Conservation (phyloP, 2,797 vertebrate genomes). For the Cossypha caffra region DNA sequence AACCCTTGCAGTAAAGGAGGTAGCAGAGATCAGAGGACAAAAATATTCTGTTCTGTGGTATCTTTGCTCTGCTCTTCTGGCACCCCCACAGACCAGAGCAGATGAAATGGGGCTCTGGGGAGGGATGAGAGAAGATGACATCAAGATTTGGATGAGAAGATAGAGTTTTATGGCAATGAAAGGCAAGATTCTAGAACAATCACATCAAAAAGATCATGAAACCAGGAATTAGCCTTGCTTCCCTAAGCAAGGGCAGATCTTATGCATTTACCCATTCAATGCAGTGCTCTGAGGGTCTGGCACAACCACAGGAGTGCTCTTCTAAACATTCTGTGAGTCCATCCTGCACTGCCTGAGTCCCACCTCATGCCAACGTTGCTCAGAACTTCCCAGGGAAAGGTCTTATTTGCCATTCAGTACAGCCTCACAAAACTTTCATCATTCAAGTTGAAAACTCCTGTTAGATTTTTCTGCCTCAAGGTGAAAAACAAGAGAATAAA, state of each 20-base stretch:
- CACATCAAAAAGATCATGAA: neutral
- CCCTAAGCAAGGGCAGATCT: neutral
- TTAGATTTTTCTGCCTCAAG: neutral
- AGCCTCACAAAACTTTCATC: neutral
- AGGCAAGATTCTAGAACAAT: neutral
- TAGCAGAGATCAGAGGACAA: neutral
- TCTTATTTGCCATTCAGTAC: neutral
- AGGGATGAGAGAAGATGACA: neutral
- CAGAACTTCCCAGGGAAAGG: neutral
- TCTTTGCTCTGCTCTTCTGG: neutral
- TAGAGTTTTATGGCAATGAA: neutral
- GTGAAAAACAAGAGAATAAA: neutral
- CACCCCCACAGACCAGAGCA: neutral
- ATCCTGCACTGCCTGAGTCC: neutral
- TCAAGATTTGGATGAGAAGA: neutral
- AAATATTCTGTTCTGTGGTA: neutral
- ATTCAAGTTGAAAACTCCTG: neutral
- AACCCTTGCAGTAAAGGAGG: neutral
- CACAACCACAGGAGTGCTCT: neutral
- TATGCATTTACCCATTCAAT: fast-evolving
- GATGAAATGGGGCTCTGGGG: neutral
- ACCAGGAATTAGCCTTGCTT: neutral
- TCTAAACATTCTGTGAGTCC: neutral
- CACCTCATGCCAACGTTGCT: neutral
- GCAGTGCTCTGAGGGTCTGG: neutral